Conservation (phyloP, 2,888 invertebrate species). For the Stenchaetothrips biformis region DNA sequence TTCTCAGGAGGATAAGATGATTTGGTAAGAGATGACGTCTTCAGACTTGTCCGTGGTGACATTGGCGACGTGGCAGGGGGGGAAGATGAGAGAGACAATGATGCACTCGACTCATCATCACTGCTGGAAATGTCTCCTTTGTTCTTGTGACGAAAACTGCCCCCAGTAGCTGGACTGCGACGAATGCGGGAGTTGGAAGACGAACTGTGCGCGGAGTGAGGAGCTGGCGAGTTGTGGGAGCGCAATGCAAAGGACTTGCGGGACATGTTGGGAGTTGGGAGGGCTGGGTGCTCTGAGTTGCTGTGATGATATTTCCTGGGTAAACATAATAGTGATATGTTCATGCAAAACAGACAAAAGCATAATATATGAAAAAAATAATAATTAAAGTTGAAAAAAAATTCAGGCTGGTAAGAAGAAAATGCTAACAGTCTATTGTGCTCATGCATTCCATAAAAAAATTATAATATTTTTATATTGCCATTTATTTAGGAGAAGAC, state of each 20-base stretch:
- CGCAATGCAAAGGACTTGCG: neutral
- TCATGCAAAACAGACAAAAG: conserved; percentile 16
- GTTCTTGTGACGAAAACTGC: neutral
- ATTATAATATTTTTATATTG: too few relatives aligned
- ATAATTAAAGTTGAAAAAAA: neutral
- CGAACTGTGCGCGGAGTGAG: neutral
- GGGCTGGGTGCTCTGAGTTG: conserved; percentile 3
- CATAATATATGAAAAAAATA: neutral
- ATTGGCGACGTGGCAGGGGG: neutral
- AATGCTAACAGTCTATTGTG: neutral
- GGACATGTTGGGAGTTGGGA: neutral
- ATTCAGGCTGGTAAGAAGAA: neutral
- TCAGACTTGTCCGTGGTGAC: neutral
- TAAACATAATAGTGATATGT: conserved; percentile 1
- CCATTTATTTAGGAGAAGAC: too few relatives aligned
- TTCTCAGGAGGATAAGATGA: neutral
- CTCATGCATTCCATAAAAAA: neutral
- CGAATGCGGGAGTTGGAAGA: neutral
- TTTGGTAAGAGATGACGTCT: neutral
- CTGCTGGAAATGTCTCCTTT: neutral
- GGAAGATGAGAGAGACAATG: neutral
- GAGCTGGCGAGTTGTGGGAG: neutral
- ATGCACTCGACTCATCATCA: conserved; percentile 10
- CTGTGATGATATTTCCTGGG: conserved; percentile 5
- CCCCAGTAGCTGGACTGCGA: neutral